Evolutionary conservation across 2,797 vertebrate species (phyloP).

Genomic region (Rachycentron canadum): DNA sequence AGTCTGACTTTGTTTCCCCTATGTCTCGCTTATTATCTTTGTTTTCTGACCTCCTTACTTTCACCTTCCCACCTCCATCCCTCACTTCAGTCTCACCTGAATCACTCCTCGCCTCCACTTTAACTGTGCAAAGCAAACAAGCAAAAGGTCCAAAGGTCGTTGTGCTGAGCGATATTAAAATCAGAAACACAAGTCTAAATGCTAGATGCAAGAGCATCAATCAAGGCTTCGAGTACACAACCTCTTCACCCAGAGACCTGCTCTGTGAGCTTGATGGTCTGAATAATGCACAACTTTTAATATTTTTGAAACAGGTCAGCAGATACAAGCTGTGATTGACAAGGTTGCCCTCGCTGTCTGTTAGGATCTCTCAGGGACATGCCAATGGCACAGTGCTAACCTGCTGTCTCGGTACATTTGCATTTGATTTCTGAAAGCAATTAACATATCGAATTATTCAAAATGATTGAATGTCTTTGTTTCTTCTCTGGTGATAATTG

Average conservation of each 20-base stretch:
- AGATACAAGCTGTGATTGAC: slow-evolving; percentile 33
- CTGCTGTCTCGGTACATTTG: slow-evolving; percentile 15
- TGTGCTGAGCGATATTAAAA: slow-evolving; percentile 29
- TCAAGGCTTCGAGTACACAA: slow-evolving; percentile 33
- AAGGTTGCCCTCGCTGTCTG: slow-evolving; percentile 33
- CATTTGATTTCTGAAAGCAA: slow-evolving; percentile 15
- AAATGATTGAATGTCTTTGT: background rate
- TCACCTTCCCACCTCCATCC: background rate
- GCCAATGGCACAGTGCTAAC: slow-evolving; percentile 9
- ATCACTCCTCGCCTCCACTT: background rate
- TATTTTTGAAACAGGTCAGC: slow-evolving; percentile 47
- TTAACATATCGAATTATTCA: slow-evolving; percentile 4
- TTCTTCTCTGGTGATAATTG: background rate
- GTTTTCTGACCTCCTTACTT: slow-evolving; percentile 43
- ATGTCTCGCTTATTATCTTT: slow-evolving; percentile 13
- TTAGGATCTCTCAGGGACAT: slow-evolving; percentile 25
- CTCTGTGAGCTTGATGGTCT: slow-evolving; percentile 14
- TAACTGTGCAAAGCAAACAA: slow-evolving; percentile 29
- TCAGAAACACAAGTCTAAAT: slow-evolving; percentile 30
- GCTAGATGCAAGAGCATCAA: slow-evolving; percentile 36
- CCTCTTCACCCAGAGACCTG: slow-evolving; percentile 19
- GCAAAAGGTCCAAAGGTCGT: slow-evolving; percentile 39
- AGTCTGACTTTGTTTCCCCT: slow-evolving; percentile 6
- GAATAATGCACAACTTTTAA: slow-evolving; percentile 56
- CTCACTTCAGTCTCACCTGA: slow-evolving; percentile 5